A percentile compares a stretch with the other conserved stretches of the same genome.
Conservation (phyloP, 2,113 vertebrate species). For the Gymnarchus niloticus region DNA sequence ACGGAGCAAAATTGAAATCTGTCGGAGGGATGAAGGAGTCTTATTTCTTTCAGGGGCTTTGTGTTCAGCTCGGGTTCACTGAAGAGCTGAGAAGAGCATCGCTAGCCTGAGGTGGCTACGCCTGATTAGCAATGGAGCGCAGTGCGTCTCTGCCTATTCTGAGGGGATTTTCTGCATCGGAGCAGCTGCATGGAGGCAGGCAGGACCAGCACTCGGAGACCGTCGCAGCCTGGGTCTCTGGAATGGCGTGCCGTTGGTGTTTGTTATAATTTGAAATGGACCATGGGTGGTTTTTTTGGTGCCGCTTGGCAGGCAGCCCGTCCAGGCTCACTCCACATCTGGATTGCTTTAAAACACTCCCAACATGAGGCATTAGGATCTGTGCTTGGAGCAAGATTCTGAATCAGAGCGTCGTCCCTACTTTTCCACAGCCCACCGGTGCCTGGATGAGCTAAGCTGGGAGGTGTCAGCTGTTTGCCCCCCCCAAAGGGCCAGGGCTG, state of each 20-base stretch:
- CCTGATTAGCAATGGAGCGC: not conserved
- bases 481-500: too few species aligned
- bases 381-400: not conserved
- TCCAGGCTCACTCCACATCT: not conserved
- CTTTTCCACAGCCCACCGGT: not conserved
- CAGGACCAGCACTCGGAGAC: not conserved
- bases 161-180: not conserved
- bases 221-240: not conserved
- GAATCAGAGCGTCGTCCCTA: not conserved
- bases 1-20: not conserved
- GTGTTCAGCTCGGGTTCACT: not conserved
- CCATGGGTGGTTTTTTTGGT: not conserved
- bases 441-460: not conserved
- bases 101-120: not conserved
- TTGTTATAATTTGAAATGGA: constrained; percentile 11
- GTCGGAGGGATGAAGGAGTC: not conserved
- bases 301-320: not conserved
- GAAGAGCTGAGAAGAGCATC: not conserved
- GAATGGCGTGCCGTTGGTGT: not conserved
- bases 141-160: not conserved
- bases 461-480: not conserved
- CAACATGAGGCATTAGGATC: not conserved
- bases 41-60: not conserved
- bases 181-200: not conserved
- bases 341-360: not conserved